phyloP scores from a whole-genome alignment of 35 echinoderm and acorn worm species.

The Hemicentrotus pulcherrimus region DNA sequence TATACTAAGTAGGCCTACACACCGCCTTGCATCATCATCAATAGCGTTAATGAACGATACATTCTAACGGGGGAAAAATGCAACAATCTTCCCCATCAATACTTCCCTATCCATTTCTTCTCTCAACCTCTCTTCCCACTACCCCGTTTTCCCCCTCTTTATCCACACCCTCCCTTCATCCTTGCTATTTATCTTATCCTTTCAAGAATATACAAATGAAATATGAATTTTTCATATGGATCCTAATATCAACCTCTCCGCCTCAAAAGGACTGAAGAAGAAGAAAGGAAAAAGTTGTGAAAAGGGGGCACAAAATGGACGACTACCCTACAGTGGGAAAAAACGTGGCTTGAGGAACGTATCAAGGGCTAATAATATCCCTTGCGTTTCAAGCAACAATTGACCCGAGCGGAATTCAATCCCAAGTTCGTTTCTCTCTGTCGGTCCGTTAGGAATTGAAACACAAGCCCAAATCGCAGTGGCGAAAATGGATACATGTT shows the following conservation, averaged over 20 bases:
- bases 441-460: conserved; percentile 51
- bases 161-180: not conserved
- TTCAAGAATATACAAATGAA: not conserved
- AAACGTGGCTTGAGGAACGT: conserved; percentile 39
- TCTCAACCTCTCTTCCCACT: not conserved
- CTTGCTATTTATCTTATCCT: not conserved
- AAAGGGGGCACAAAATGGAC: not conserved
- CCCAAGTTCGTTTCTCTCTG: conserved; percentile 44
- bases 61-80: too few relatives aligned
- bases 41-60: too few relatives aligned
- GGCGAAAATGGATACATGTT: conserved; percentile 53
- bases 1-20: too few relatives aligned
- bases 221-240: not conserved
- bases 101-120: not conserved
- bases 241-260: not conserved
- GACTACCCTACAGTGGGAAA: conserved; percentile 19
- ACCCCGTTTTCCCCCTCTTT: not conserved
- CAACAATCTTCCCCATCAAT: not conserved
- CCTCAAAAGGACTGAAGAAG: not conserved
- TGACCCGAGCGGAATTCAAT: conserved; percentile 46
- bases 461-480: conserved; percentile 42
- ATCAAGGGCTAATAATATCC: conserved; percentile 42
- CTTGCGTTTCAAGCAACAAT: conserved; percentile 39
- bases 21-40: too few relatives aligned
- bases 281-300: not conserved